A percentile compares a stretch with the other conserved stretches of the same genome.
Evolutionary conservation across 2,113 vertebrate species (phyloP).

Genomic region (Pituophis catenifer): DNA sequence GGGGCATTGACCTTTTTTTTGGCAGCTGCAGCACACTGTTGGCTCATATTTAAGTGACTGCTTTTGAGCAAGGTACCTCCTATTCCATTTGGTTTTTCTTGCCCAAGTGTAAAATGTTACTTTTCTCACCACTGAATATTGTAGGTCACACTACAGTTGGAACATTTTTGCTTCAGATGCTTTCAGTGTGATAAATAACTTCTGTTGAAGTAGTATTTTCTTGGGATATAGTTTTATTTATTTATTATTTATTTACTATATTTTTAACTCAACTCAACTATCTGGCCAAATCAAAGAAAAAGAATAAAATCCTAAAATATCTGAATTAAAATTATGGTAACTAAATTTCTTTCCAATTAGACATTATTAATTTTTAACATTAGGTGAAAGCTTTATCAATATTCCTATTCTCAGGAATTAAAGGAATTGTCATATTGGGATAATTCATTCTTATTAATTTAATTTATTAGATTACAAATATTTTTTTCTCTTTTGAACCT

Average conservation of each 20-base stretch:
- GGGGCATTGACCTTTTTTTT: too few species aligned
- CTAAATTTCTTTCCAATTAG: background rate
- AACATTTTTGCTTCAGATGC: background rate
- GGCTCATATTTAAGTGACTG: too few species aligned
- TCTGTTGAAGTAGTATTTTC: background rate
- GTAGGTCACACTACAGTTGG: background rate
- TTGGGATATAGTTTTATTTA: background rate
- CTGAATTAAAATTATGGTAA: background rate
- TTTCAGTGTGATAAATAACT: background rate
- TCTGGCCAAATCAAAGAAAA: background rate
- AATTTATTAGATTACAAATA: background rate
- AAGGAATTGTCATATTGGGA: background rate
- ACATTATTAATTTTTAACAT: background rate
- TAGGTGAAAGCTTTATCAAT: background rate
- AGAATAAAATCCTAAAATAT: background rate
- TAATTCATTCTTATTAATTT: background rate
- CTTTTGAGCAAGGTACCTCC: too few species aligned
- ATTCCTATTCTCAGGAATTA: background rate
- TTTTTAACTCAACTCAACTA: background rate
- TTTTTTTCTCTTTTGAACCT: background rate
- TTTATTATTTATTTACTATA: background rate
- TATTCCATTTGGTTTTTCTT: too few species aligned
- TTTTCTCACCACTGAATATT: background rate
- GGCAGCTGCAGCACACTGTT: too few species aligned
- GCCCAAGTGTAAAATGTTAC: too few species aligned